Conservation (phyloP, 1,140 invertebrate species). For the Neodiprion fabricii region DNA sequence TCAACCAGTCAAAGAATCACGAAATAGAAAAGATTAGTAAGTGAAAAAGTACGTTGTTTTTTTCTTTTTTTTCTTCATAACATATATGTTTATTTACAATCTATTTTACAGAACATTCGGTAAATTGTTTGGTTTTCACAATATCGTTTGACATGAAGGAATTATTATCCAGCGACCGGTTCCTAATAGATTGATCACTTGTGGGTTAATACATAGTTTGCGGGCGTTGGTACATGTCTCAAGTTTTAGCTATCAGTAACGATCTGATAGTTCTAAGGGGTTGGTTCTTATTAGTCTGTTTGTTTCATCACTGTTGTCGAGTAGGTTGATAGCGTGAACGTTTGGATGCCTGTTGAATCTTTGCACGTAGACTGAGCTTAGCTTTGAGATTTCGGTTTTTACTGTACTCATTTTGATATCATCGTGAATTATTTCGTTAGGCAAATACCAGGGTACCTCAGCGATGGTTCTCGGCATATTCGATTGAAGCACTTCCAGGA, state of each 20-base stretch:
- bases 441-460: neutral
- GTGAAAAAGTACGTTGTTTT: neutral
- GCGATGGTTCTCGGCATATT: neutral
- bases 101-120: neutral
- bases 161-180: neutral
- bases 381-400: neutral
- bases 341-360: neutral
- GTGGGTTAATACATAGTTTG: neutral
- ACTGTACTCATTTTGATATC: neutral
- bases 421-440: neutral
- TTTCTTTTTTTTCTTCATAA: neutral
- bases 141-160: neutral
- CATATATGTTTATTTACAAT: neutral
- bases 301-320: neutral
- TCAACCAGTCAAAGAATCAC: too few species aligned
- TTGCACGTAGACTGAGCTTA: neutral
- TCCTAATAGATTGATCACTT: neutral
- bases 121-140: neutral
- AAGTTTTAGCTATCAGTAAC: neutral
- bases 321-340: neutral
- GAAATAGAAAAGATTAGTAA: too few species aligned
- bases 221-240: neutral
- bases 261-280: neutral
- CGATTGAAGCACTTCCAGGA: constrained; percentile 34
- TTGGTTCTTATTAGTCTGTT: neutral